Base-by-base conservation (phyloP, 2,888 invertebrate species). In the Cheilosia scutellata region DNA sequence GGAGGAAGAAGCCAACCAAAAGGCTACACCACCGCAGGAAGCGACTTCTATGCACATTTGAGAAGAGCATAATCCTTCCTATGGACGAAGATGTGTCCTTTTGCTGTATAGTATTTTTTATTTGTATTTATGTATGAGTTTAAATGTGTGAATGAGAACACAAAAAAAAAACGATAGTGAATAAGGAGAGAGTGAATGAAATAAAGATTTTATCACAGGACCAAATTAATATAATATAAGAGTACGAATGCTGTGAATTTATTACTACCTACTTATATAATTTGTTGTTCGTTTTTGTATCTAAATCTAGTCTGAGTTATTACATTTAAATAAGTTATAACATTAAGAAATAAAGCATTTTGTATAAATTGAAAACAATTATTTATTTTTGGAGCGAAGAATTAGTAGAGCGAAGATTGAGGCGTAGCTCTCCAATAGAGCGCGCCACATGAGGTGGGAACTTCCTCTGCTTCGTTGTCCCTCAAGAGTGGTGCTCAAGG, bases 41-140 rank as follows among this genome's bases (percentile, higher is more conserved):
- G 77, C 51, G 16, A 82, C 88, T 47, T 86, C 90, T 2, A 63
- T 91, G 53, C 92, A 92, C 51, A 91, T 91, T 76, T 92, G 63
- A 72, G 58, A 72, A 72, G 68, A 70, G 57, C 7, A 31, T 9
- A 55, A 68, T 58, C 60, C 62, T 72, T 66, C 62, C 66, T 49
- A 71, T 20, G 47, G 72, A 78, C 49, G 49, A 49, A 49, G 53
- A 68, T 76, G 65, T 65, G 57, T 2, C 25, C 31, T 72, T 65
- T 66, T 60, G 76, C 68, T 76, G 68, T 62, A 53, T 76, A 82
- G 71, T 84, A 76, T 84, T 86, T 80, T 57, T 68, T 71, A 72
- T 76, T 76, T 82, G 65, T 76, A 66, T 62, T 57, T 65, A 51
- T 66, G 68, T 72, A 76, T 76, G 31, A 60, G 77, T 53, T 55